Percentiles rank a stretch among this genome's conserved stretches.
These are phyloP conservation scores for Eupelmus urozonus DNA, from an alignment of 2,888 invertebrate species.

Conservation along the genomic window DNA sequence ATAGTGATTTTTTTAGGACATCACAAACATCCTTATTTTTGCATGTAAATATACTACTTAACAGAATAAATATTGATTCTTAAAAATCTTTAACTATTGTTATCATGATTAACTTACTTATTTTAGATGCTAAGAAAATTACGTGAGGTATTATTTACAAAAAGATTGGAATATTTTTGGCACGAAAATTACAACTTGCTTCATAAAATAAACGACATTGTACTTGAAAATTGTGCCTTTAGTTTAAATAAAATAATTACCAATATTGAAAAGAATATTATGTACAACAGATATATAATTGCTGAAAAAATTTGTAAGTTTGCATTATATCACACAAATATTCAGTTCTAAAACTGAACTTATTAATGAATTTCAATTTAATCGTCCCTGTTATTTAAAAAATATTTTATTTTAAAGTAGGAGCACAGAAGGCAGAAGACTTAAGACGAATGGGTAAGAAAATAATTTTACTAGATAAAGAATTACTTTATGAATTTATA, in stretches of 20 bases:
- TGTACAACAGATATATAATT: not conserved
- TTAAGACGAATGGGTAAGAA: not conserved
- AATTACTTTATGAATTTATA: not conserved
- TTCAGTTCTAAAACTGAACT: not conserved
- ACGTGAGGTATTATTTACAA: constrained; percentile 68
- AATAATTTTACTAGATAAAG: not conserved
- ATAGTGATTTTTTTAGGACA: constrained; percentile 72
- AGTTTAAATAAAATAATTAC: constrained; percentile 10
- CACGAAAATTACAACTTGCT: constrained; percentile 78
- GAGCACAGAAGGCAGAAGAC: not conserved
- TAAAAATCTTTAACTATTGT: constrained; percentile 71
- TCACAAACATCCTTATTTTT: constrained; percentile 79
- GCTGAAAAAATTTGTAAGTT: constrained; percentile 29
- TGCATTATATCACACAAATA: not conserved
- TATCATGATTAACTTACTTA: not conserved
- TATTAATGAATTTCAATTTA: too few relatives aligned
- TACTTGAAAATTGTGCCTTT: constrained; percentile 8
- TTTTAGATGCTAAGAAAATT: constrained; percentile 77
- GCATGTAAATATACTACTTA: constrained; percentile 65
- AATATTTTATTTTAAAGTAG: not conserved
- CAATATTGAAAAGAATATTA: constrained; percentile 7
- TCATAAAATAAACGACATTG: constrained; percentile 43
- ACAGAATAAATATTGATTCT: constrained; percentile 78
- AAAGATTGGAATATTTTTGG: constrained; percentile 77
- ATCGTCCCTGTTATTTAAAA: not conserved